Evolutionary conservation across 23 tunicate species (phyloP), one percentile per base, ranked within the genome.

Genomic region (Halocynthia aurantium): DNA sequence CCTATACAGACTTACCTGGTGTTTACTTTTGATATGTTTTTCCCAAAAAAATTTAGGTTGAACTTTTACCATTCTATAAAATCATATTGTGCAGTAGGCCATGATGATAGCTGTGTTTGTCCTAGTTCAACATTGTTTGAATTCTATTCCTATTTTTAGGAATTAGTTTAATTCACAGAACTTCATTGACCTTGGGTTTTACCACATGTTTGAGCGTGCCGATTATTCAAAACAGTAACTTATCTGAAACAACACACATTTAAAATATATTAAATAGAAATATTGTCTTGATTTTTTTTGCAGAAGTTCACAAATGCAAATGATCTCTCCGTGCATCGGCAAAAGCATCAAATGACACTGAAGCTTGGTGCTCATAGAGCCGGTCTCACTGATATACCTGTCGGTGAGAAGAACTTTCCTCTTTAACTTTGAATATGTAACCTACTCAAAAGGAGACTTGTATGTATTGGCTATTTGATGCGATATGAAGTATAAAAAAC

Each of bases 301-400:
- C 49, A 91, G 97, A 85, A 67, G 44, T 85, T 85, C 71, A 67
- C 64, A 51, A 76, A 61, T 31, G 76, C 78, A 52, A 77, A 71
- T 57, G 69, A 55, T 8, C 72, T 91, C 11, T 81, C 76, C 8
- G 63, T 82, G 9, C 97, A 91, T 57, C 73, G 85, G 22, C 87
- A 82, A 72, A 91, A 91, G 68, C 97, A 91, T 82, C 97, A 85
- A 55, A 91, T 91, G 97, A 91, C 97, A 51, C 58, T 91, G 20
- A 91, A 88, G 57, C 78, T 91, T 7, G 97, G 97, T 6, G 82
- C 87, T 50, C 51, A 81, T 9, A 70, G 83, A 54, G 51, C 83
- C 7, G 81, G 81, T 71, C 75, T 91, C 54, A 72, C 90, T 51
- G 97, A 91, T 73, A 85, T 83, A 6, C 87, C 97, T 22, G 78